Conservation (phyloP, 1,140 invertebrate genomes). For the Maconellicoccus hirsutus region DNA sequence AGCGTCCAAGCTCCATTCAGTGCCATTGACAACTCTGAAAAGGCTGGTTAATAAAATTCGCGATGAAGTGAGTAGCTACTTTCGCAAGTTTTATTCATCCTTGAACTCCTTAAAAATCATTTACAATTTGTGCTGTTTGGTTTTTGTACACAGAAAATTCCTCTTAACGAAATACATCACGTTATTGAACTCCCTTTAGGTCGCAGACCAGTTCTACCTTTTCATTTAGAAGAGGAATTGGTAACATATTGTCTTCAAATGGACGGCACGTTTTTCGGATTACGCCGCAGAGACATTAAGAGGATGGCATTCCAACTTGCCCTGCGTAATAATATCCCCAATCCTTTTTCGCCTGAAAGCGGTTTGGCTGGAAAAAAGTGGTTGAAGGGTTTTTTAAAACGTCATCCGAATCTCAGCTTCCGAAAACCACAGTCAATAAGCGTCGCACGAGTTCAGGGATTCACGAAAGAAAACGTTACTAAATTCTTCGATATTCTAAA, state of each 20-base stretch:
- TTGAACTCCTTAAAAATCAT: too few relatives aligned
- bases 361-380: slow-evolving; percentile 16
- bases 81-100: too few relatives aligned
- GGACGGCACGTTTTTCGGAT: not conserved
- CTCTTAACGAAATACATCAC: too few relatives aligned
- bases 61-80: too few relatives aligned
- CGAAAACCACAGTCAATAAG: not conserved
- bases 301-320: not conserved
- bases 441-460: not conserved
- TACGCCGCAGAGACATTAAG: not conserved
- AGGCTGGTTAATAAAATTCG: too few relatives aligned
- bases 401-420: not conserved
- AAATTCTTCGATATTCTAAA: not conserved
- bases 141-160: too few relatives aligned
- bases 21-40: too few relatives aligned
- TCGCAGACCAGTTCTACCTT: too few relatives aligned
- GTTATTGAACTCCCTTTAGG: too few relatives aligned
- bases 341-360: slow-evolving; percentile 25
- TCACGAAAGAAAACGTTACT: not conserved
- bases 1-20: too few relatives aligned
- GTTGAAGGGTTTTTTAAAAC: slow-evolving; percentile 16
- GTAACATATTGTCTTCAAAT: not conserved
- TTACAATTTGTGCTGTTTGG: too few relatives aligned
- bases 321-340: slow-evolving; percentile 1
- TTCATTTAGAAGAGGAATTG: not conserved